Evolutionary conservation across 2,113 vertebrate species (phyloP).

Genomic region (Boulengeromyrus knoepffleri): DNA sequence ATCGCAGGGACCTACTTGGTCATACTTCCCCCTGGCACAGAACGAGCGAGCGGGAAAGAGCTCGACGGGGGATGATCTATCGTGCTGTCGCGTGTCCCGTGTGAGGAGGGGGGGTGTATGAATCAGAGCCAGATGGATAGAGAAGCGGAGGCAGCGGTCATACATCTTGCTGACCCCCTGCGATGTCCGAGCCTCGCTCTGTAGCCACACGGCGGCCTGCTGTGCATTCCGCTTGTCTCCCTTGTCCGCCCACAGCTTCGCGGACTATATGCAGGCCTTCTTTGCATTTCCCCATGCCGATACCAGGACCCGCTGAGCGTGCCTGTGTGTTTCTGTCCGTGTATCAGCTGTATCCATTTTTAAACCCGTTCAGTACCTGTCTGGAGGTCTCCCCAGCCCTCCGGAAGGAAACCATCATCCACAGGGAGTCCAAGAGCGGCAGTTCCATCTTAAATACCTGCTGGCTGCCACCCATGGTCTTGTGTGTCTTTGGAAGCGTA

Average conservation of each 20-base stretch:
- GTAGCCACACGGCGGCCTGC: not conserved
- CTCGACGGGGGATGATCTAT: not conserved
- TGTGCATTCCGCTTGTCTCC: not conserved
- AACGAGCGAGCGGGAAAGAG: slow-evolving; percentile 6
- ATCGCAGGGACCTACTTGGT: not conserved
- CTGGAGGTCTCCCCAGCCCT: not conserved
- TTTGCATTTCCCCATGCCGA: not conserved
- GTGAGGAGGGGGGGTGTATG: not conserved
- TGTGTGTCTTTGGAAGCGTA: not conserved
- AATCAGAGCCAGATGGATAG: not conserved
- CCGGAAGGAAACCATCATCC: not conserved
- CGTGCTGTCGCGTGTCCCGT: not conserved
- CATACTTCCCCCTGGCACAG: not conserved
- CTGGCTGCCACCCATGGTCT: not conserved
- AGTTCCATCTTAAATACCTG: not conserved
- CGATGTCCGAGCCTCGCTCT: not conserved
- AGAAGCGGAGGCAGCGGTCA: not conserved
- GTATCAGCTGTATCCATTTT: not conserved
- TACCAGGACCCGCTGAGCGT: not conserved
- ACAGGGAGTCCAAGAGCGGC: not conserved
- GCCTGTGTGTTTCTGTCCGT: not conserved
- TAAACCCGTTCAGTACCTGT: not conserved
- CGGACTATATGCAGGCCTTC: not conserved
- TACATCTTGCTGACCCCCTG: not conserved
- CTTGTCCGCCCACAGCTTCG: not conserved